Evolutionary conservation across 1,140 invertebrate species (phyloP), one percentile per base, ranked within the genome.

Genomic region (Mesaphorura yosii): DNA sequence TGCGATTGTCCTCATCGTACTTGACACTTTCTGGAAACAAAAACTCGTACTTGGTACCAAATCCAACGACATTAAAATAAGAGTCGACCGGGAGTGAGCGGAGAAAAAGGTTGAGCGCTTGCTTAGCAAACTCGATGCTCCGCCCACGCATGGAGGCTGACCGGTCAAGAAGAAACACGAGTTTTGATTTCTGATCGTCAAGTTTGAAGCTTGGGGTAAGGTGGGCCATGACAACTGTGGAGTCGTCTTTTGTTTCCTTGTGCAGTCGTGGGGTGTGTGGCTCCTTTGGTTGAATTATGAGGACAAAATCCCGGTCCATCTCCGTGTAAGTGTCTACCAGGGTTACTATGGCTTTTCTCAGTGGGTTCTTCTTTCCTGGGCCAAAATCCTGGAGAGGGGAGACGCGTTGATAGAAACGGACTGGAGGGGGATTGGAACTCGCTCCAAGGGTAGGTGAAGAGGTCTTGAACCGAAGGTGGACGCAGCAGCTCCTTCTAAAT

Each of bases 141-240:
- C 37, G 15, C 15, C 65, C 63, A 14, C 17, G 25, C 62, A 69
- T 68, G n/a, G 68, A 66, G 28, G 63, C 67, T 28, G 64, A 65
- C 4, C 66, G 55, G 55, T 67, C 66, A 12, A 67, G 48, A 15
- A 67, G 42, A 47, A 67, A 64, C 19, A 67, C 56, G 10, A 67
- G 23, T 44, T 67, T 66, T 12, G 63, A 57, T 17, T 62, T 64
- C 40, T 59, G 62, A 12, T 62, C 59, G 14, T 57, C 47, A 31
- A 57, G 31, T 23, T 58, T 48, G 22, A 64, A 53, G 20, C 25
- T 52, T 7, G 64, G 64, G 20, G 62, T 54, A 3, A 65, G 41
- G 37, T 58, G 60, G 10, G 57, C 39, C 61, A 63, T 60, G 12
- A 61, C 37, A 20, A 58, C 48, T 0, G 44, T 38, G 12, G 25